Base-by-base conservation (phyloP, 1,140 invertebrate species). In the Metopolophium dirhodum region DNA sequence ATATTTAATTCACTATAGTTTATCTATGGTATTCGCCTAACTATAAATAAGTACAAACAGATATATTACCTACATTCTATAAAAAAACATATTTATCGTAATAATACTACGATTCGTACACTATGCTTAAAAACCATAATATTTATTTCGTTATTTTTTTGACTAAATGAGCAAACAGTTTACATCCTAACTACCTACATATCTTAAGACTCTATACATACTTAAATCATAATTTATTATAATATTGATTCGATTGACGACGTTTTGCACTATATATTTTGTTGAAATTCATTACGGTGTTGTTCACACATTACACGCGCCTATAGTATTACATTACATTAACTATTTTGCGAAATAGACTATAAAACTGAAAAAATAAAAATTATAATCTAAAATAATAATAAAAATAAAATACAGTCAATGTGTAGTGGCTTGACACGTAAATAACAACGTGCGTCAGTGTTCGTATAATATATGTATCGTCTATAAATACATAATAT, bases 131-230 rank as follows among this genome's bases (percentile, higher is more conserved):
- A 26, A 61, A 61, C 2, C 26, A 88, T 35, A 41, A 57, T 61
- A 49, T 82, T 82, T 51, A n/a, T 37, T 91, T 82, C 30, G 22
- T 51, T 93, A 57, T 85, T 49, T 68, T 61, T 91, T 51, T 41
- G 30, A 49, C 91, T 93, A 93, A 93, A 93, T 93, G 91, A 93
- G 91, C 91, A 93, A 93, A 86, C 77, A 85, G 49, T 93, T 85
- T 37, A 54, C 61, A 68, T 68, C 45, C 45, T 47, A 47, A 47
- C 45, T 8, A 68, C 1, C 61, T 68, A 68, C 14, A 61, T 61
- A 30, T 61, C 9, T 30, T 68, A 68, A 68, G 11, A 68, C 11
- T 68, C 30, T 85, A 85, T 54, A 93, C 68, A 49, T 49, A 91
- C 90, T 77, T 91, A 91, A 47, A 41, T 4, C 45, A n/a, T 45